Evolutionary conservation across 2,888 invertebrate species (phyloP).

Genomic region (Phorcus lineatus): DNA sequence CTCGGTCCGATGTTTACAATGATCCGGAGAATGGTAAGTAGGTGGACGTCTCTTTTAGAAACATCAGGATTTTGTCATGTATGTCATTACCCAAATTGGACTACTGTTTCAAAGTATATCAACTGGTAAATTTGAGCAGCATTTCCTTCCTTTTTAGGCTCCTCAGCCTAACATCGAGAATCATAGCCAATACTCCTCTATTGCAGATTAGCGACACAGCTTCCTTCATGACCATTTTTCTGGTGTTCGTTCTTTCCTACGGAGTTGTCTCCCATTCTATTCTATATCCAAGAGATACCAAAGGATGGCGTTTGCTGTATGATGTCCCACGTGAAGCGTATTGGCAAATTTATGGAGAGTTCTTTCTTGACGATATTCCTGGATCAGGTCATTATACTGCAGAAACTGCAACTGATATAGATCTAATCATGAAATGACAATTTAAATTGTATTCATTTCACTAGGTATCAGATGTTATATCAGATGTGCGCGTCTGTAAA

Average conservation of each 20-base stretch:
- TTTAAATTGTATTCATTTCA: too few relatives aligned
- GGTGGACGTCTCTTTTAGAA: too few relatives aligned
- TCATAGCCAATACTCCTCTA: neutral
- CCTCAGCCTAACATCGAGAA: too few relatives aligned
- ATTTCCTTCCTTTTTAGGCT: too few relatives aligned
- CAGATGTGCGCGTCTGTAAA: too few relatives aligned
- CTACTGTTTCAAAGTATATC: too few relatives aligned
- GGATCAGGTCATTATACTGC: slow-evolving; percentile 33
- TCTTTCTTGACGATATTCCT: slow-evolving; percentile 72
- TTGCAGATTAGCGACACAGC: slow-evolving; percentile 69
- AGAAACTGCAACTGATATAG: neutral
- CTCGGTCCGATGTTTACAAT: slow-evolving; percentile 73
- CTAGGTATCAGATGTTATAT: too few relatives aligned
- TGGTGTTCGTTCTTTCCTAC: slow-evolving; percentile 71
- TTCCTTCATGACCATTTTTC: slow-evolving; percentile 70
- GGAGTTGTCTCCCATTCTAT: slow-evolving; percentile 71
- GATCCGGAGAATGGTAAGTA: slow-evolving; percentile 72
- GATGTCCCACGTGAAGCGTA: slow-evolving; percentile 73
- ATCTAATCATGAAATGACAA: too few relatives aligned
- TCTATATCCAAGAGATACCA: slow-evolving; percentile 66
- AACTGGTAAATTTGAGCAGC: too few relatives aligned
- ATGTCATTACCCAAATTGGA: too few relatives aligned
- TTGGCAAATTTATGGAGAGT: slow-evolving; percentile 76
- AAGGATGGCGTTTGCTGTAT: slow-evolving; percentile 48
- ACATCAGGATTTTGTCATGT: too few relatives aligned